Evolutionary conservation across 2,113 vertebrate genomes (phyloP), one percentile per base, ranked within the genome.

Genomic region (Ramphastos sulfuratus): DNA sequence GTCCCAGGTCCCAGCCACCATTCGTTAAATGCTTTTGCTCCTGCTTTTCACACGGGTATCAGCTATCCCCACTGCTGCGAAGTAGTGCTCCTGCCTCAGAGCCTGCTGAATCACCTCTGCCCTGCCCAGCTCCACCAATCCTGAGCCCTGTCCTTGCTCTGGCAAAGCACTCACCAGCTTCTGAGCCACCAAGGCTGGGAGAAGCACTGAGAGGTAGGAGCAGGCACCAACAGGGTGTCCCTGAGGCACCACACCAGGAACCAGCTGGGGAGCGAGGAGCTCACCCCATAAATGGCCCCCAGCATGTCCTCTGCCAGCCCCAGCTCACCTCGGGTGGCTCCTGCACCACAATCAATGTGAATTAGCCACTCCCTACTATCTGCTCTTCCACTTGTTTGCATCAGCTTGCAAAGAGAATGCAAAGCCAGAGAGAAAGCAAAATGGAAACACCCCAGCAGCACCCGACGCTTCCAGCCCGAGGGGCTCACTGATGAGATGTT

Each of bases 361-460:
- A 94, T 94, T 85, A 89, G 74, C 82, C 0, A 52, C 50, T 52
- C 50, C 23, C 50, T 52, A 0, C 63, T 87, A 65, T 87, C 92
- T 89, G 3, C 21, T 76, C 77, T 93, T 90, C 82, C 83, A 74
- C 64, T 86, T 77, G 85, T 85, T 90, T 92, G 82, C 87, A 83
- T 79, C 79, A 66, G 69, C 61, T 72, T 79, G 89, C 91, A 92
- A 96, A 87, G 63, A 31, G 2, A 94, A 86, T 2, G 24, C 67
- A 82, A 87, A 76, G 61, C 5, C 64, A 87, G 58, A 92, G 84
- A 88, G 69, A 92, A 91, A 89, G 59, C 0, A 19, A 95, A 69
- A 13, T 91, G 94, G 90, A 92, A 94, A 94, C 60, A 84, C 33
- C 75, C 84, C 16, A 0, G 50, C 58, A 87, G 87, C 30, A 3